Conservation (phyloP, 2,888 invertebrate genomes). For the Brenthis hecate region DNA sequence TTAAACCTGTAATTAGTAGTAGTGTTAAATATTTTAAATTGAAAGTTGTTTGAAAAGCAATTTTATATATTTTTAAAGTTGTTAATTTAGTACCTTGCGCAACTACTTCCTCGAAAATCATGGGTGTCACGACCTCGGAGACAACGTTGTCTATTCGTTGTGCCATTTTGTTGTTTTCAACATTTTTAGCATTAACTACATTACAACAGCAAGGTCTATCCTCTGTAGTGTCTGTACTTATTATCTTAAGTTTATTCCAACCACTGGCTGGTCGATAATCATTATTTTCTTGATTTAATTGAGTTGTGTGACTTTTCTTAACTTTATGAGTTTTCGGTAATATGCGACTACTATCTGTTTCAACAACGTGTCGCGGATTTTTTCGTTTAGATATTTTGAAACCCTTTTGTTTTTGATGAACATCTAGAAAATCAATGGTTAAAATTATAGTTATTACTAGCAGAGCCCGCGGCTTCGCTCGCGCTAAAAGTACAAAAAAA, state of each 20-base stretch:
- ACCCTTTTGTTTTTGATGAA: constrained; percentile 22
- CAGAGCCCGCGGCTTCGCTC: too few relatives aligned
- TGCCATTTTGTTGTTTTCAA: constrained; percentile 25
- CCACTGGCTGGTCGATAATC: neutral
- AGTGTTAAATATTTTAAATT: neutral
- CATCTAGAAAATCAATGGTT: constrained; percentile 16
- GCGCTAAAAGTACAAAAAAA: too few relatives aligned
- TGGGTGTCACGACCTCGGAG: constrained; percentile 50
- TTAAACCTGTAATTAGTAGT: constrained; percentile 8
- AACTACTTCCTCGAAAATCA: constrained; percentile 48
- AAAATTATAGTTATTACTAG: neutral
- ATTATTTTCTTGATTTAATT: constrained; percentile 7
- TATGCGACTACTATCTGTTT: neutral
- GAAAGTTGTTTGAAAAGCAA: too few relatives aligned
- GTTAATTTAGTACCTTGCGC: constrained; percentile 42
- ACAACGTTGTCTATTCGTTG: constrained; percentile 41
- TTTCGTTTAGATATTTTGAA: constrained; percentile 19
- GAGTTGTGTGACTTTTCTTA: neutral
- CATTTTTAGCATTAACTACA: constrained; percentile 23
- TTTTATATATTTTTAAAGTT: too few relatives aligned
- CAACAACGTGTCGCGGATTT: constrained; percentile 1
- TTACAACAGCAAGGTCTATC: constrained; percentile 57
- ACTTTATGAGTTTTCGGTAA: constrained; percentile 2
- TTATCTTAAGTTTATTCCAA: constrained; percentile 27
- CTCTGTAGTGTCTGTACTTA: constrained; percentile 53